phyloP scores from a whole-genome alignment of 1,140 invertebrate genomes.

The Stratiolaelaps scimitus region DNA sequence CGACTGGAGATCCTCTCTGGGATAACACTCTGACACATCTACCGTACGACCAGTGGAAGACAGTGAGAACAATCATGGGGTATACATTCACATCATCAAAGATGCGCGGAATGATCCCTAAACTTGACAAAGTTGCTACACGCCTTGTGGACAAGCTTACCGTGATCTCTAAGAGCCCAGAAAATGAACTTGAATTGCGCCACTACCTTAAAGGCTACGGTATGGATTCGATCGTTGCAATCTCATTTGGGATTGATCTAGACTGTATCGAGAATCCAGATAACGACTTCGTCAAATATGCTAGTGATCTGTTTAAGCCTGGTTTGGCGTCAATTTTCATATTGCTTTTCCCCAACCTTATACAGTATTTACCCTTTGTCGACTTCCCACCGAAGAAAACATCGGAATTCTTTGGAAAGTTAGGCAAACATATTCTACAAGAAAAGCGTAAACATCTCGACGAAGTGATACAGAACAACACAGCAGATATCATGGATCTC shows the following conservation, averaged over 20 bases:
- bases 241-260: not conserved
- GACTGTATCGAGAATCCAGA: not conserved
- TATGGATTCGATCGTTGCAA: not conserved
- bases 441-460: constrained; percentile 2
- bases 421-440: not conserved
- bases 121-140: no score
- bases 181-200: not conserved
- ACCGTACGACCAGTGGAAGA: no score
- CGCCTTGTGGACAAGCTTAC: no score
- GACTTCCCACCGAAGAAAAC: not conserved
- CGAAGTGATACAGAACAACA: not conserved
- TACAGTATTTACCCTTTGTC: not conserved
- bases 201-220: not conserved
- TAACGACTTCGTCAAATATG: not conserved
- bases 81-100: no score
- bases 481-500: constrained; percentile 3
- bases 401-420: not conserved
- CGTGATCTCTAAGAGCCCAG: no score
- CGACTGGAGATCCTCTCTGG: no score
- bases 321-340: not conserved
- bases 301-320: not conserved
- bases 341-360: not conserved
- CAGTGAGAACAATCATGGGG: no score
- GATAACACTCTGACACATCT: no score
- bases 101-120: no score